Evolutionary conservation across 2,888 invertebrate species (phyloP).

Genomic region (Tenthredo distinguenda): DNA sequence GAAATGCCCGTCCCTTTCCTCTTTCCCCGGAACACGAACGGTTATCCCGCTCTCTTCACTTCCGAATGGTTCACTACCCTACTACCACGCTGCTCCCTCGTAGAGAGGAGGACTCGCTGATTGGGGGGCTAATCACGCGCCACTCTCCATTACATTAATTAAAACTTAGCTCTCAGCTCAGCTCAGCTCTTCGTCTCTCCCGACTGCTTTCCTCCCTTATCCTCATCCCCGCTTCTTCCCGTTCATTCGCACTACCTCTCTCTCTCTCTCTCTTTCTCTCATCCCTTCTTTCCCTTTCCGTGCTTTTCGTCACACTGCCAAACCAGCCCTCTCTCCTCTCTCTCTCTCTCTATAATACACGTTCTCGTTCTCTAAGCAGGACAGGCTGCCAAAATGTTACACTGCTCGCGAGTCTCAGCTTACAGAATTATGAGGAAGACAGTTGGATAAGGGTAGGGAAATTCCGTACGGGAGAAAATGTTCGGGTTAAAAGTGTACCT

Average conservation of each 20-base stretch:
- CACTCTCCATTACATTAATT: constrained; percentile 75
- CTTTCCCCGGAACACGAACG: constrained; percentile 42
- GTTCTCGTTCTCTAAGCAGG: constrained; percentile 21
- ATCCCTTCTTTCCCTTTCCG: no score
- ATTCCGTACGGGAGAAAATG: background rate
- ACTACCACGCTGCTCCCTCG: constrained; percentile 54
- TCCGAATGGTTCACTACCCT: constrained; percentile 55
- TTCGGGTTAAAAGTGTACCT: constrained; percentile 38
- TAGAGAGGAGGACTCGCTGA: constrained; percentile 62
- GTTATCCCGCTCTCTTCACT: constrained; percentile 55
- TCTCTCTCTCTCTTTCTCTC: constrained; percentile 12
- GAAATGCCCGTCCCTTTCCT: background rate
- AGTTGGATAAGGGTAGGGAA: background rate
- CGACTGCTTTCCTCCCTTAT: constrained; percentile 46
- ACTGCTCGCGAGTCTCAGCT: constrained; percentile 12
- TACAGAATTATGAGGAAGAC: constrained; percentile 34
- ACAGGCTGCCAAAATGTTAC: constrained; percentile 52
- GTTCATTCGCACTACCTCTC: constrained; percentile 49
- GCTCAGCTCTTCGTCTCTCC: constrained; percentile 60
- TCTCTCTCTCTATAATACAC: constrained; percentile 19
- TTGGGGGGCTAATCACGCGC: constrained; percentile 73
- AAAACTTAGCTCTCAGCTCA: constrained; percentile 72
- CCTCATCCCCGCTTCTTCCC: constrained; percentile 50
- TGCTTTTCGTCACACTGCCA: constrained; percentile 28
- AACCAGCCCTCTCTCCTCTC: background rate